Evolutionary conservation across 1,140 invertebrate genomes (phyloP).

Genomic region (Periplaneta americana): DNA sequence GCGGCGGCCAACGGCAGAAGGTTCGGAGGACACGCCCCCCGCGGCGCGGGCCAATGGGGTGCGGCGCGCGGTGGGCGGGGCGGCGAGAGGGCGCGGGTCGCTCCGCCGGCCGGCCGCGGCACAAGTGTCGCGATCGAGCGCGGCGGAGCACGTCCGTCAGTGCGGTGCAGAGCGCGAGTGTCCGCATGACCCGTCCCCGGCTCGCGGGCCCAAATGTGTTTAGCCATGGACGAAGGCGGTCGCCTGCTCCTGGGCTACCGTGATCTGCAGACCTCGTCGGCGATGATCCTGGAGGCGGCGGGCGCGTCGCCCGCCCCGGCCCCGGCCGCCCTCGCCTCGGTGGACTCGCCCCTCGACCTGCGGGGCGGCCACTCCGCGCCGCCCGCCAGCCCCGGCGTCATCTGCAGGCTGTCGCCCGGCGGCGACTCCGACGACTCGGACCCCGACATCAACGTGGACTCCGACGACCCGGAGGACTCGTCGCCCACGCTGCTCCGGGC

Average conservation of each 20-base stretch:
- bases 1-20: not conserved
- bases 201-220: conserved; percentile 22
- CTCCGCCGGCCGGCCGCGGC: not conserved
- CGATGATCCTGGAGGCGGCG: not conserved
- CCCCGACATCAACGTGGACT: conserved; percentile 31
- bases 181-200: not conserved
- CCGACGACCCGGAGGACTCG: conserved; percentile 24
- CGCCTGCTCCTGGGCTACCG: conserved; percentile 26
- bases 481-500: not conserved
- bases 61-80: not conserved
- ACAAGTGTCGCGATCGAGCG: not conserved
- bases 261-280: not conserved
- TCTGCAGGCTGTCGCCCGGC: conserved; percentile 16
- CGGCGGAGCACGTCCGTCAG: not conserved
- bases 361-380: conserved; percentile 11
- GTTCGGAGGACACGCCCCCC: not conserved
- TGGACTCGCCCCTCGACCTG: conserved; percentile 25
- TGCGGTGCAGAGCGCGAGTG: not conserved
- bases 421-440: conserved; percentile 23
- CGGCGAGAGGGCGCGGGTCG: not conserved
- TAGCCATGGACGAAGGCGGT: conserved; percentile 26
- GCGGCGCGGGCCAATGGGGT: not conserved
- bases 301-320: not conserved
- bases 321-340: not conserved
- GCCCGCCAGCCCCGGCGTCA: not conserved